A percentile compares a stretch with the other conserved stretches of the same genome.
These are phyloP conservation scores for Clarias batrachus DNA, from an alignment of 2,113 vertebrate species.

Conservation along the genomic window DNA sequence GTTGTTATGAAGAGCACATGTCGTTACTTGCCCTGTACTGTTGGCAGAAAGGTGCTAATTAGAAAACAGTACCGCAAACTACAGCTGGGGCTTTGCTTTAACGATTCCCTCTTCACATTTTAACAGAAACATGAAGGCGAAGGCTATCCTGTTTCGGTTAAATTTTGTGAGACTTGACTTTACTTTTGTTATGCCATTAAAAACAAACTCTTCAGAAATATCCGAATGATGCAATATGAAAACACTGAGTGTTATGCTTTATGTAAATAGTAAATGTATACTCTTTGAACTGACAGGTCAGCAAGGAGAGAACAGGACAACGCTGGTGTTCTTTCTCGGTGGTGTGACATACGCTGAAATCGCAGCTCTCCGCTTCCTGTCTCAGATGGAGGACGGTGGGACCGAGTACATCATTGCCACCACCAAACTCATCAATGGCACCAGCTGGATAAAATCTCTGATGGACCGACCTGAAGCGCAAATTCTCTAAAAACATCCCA, in stretches of 20 bases:
- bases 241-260: neutral
- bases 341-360: constrained; percentile 94
- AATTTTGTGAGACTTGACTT: neutral
- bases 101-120: neutral
- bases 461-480: constrained; percentile 88
- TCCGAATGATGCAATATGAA: neutral
- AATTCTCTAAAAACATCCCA: constrained; percentile 63
- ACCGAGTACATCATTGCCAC: constrained; percentile 96
- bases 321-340: constrained; percentile 93
- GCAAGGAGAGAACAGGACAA: constrained; percentile 92
- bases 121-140: neutral
- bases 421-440: constrained; percentile 93
- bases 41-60: constrained; percentile 38
- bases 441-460: constrained; percentile 90
- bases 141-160: neutral
- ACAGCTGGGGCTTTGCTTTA: neutral
- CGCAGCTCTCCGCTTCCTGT: constrained; percentile 91
- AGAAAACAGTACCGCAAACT: neutral
- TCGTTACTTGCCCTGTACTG: constrained; percentile 14
- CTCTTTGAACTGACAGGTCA: constrained; percentile 75
- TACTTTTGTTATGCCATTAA: too few relatives aligned
- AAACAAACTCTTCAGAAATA: neutral
- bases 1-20: constrained; percentile 8
- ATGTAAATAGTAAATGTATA: neutral
- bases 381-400: constrained; percentile 94